Base-by-base conservation (phyloP, 2,888 invertebrate species). In the Pimpla rufipes region DNA sequence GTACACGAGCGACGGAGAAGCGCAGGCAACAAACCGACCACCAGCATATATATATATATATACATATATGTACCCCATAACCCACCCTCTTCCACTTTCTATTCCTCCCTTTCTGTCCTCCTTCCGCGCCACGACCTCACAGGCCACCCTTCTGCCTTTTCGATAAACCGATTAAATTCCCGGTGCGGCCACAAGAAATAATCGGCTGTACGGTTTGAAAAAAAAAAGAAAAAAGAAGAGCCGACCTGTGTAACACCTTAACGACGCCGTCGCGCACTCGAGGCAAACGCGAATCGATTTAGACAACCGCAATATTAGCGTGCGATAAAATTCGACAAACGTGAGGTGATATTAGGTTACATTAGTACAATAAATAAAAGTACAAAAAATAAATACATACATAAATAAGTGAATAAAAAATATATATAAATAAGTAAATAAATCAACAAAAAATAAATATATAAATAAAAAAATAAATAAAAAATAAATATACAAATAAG, bases 81-180 rank as follows among this genome's bases (percentile, higher is more conserved):
- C 55, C 16, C 16, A 67, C 40, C 57, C 50, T 47, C 71, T 76
- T 59, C 50, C 57, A 73, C 75, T 64, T 68, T 59, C 37, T 70
- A 0, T n/a, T 47, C 8, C 40, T 81, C 37, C 57, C 59, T 67
- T 42, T 67, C 67, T 45, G 52, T 70, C 50, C 11, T 23, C 23
- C 62, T 67, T 74, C 77, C 47, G 52, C 29, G 11, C 59, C 68
- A n/a, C 37, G 42, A 77, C 59, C 59, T 67, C 75, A 29, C 79
- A 52, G 11, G 11, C 50, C n/a, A 64, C 42, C 64, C 50, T 37
- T 62, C 18, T 37, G 21, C 42, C 52, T 75, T 76, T 76, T 77
- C 62, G 77, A 80, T 77, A 74, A 80, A 83, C 77, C 80, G 74
- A 78, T 80, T 81, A 74, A 80, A 77, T 74, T 80, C 47, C 35